Base-by-base conservation (phyloP, 2,797 vertebrate genomes). In the Anniella stebbinsi region DNA sequence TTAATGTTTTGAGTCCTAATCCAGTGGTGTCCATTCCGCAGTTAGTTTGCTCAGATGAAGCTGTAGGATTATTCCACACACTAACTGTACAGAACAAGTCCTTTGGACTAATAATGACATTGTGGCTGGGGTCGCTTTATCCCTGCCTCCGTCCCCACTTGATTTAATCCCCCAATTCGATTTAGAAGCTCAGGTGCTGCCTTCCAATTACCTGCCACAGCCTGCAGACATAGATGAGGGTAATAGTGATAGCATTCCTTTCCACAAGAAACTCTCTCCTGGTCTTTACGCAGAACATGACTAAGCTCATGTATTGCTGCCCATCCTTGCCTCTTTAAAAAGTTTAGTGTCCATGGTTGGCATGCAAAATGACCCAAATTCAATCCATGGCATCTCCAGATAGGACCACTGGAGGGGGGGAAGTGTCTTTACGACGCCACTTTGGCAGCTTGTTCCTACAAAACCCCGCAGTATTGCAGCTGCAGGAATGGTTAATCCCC, bases 41-140 rank as follows among this genome's bases (percentile, higher is more conserved):
- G 69, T 18, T 17, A 1, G 9, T 0, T 0, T 0, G 8, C 28
- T 6, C 0, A 6, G 0, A 0, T 54, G 72, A 83, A 3, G 28
- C 67, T 67, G 21, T 0, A 86, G 76, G 77, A 73, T 93, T 57
- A 28, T 78, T n/a, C 23, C 91, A 2, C 91, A 2, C 36, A 12
- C 45, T 18, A 84, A 12, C 33, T 75, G 17, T 38, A 41, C 36
- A 23, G 72, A 75, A 12, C 36, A 75, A 38, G 72, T 63, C 1
- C 23, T 0, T 0, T 0, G 25, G 1, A 0, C 38, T 67, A 63
- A 69, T 87, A 33, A 1, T 1, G 67, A 28, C 85, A 54, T 13
- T 13, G 38, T 87, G 83, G 72, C 86, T 36, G 77, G 67, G 13
- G 12, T 33, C 36, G 30, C 28, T 28, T 84, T 70, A 8, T 18